These are phyloP conservation scores for Lipophrys pholis DNA, from an alignment of 2,113 vertebrate species.

Conservation along the genomic window DNA sequence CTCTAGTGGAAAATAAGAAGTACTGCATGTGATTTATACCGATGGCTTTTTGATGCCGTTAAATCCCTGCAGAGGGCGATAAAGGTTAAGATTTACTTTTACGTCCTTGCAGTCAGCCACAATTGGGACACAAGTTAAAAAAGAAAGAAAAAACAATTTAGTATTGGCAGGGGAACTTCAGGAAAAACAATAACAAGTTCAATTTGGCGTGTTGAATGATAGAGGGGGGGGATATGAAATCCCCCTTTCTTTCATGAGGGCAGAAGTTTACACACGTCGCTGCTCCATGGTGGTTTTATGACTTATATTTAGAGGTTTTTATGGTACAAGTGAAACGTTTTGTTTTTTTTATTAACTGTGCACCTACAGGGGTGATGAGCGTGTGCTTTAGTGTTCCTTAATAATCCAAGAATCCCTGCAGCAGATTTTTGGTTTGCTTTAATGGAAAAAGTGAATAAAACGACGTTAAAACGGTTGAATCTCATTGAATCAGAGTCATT, in stretches of 20 bases:
- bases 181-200: no score
- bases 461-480: background rate
- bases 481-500: no score
- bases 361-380: background rate
- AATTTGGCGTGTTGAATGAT: background rate
- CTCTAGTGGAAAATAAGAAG: conserved; percentile 55
- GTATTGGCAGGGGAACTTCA: no score
- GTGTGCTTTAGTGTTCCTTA: no score
- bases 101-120: background rate
- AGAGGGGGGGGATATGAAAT: background rate
- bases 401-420: no score
- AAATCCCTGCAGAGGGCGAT: conserved; percentile 58
- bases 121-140: no score
- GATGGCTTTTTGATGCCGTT: background rate
- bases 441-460: background rate
- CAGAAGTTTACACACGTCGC: background rate
- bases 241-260: conserved; percentile 38
- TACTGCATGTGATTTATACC: conserved; percentile 27
- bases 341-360: background rate
- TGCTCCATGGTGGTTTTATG: conserved; percentile 24
- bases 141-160: no score
- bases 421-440: background rate
- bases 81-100: conserved; percentile 10
- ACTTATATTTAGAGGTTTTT: background rate
- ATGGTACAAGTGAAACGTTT: background rate